These are phyloP conservation scores for Drosophila limbata DNA, from an alignment of 2,888 invertebrate genomes.

Conservation along the genomic window DNA sequence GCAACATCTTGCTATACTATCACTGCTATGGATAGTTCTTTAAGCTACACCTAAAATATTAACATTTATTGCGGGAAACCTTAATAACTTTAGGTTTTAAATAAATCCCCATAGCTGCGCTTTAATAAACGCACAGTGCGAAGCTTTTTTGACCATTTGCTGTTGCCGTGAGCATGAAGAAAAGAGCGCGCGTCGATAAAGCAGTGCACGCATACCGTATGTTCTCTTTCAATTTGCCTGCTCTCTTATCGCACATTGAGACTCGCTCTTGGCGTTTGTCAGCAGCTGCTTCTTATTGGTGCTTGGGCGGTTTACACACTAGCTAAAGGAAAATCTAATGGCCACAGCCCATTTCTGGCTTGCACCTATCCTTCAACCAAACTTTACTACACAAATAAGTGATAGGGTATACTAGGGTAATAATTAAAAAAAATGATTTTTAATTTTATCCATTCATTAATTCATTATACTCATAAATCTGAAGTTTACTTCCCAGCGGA, in stretches of 20 bases:
- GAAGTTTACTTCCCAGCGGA: neutral
- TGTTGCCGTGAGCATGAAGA: neutral
- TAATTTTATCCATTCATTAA: slow-evolving; percentile 5
- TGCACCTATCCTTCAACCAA: neutral
- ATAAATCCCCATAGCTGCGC: slow-evolving; percentile 42
- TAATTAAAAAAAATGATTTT: neutral
- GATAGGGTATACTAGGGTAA: neutral
- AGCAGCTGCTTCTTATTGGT: slow-evolving; percentile 53
- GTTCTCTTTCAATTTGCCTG: slow-evolving; percentile 33
- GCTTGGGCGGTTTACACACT: slow-evolving; percentile 32
- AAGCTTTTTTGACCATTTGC: slow-evolving; percentile 22
- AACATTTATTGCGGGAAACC: too few relatives aligned
- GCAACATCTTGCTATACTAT: slow-evolving; percentile 32
- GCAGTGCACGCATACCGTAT: slow-evolving; percentile 39
- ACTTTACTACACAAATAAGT: neutral
- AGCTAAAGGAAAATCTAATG: slow-evolving; percentile 34
- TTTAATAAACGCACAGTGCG: slow-evolving; percentile 8
- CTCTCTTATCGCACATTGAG: slow-evolving; percentile 29
- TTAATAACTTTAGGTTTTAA: neutral
- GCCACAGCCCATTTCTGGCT: slow-evolving; percentile 52
- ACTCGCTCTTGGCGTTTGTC: slow-evolving; percentile 33
- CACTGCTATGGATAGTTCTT: too few relatives aligned
- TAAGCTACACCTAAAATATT: too few relatives aligned
- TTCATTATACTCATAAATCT: slow-evolving; percentile 37
- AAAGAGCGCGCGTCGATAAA: slow-evolving; percentile 41